Base-by-base conservation (phyloP, 2,797 vertebrate genomes). In the Myoxocephalus aenaeus region DNA sequence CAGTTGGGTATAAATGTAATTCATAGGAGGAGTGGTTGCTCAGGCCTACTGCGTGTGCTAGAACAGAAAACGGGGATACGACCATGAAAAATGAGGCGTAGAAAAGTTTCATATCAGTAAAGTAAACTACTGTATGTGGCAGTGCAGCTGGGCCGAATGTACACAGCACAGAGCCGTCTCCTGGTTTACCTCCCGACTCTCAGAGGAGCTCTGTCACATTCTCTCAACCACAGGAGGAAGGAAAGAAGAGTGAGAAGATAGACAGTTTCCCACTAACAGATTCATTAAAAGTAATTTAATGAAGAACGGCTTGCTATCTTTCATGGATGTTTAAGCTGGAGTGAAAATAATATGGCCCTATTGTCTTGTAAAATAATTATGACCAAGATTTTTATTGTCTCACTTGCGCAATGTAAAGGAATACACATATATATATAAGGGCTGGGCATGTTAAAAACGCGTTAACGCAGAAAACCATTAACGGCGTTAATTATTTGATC, bases 121-220 rank as follows among this genome's bases (percentile, higher is more conserved):
- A 71, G 51, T 74, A 81, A 84, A 81, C 66, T 66, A 36, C 68
- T 84, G 62, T 42, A 51, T 70, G 77, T 42, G 62, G 56, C 18
- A 40, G 59, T 73, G 73, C 84, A 87, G 85, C 82, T 88, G 84
- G 81, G 77, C 53, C 32, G 57, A 48, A 32, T 74, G 75, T 81
- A 76, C 25, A 78, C 71, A 82, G 75, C 6, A 29, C 82, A 85
- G 82, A 82, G 9, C 71, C 34, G 46, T 61, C 40, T 83, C 54
- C 87, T 90, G 91, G 82, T 89, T 88, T 80, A 81, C 76, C 59
- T 92, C 84, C 59, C 1, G 58, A 57, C 70, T 82, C 86, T 84
- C 83, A 38, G 80, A 2, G 50, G 80, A 75, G 69, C 75, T 58
- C 83, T 72, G 79, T 83, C 85, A 81, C 67, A 50, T 85, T 80